Base-by-base conservation (phyloP, 2,797 vertebrate genomes). In the Acridotheres tristis region DNA sequence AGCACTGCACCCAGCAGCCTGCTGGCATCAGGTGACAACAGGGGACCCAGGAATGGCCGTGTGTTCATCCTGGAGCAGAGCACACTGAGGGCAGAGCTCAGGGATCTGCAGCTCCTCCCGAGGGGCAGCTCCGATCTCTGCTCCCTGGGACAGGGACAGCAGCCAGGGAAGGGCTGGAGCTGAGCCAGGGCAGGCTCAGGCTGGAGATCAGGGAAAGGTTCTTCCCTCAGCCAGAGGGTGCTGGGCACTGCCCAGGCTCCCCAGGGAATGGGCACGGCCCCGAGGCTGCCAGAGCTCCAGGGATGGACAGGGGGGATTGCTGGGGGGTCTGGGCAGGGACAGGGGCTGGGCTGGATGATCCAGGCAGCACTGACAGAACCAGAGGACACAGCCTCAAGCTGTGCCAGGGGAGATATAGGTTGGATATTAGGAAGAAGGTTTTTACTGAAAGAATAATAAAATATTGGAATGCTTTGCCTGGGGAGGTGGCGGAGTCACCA, bases 341-440 rank as follows among this genome's bases (percentile, higher is more conserved):
- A 1, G 23, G 74, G 2, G 38, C 2, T 25, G 67, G 1, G 0
- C 11, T 30, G 3, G 7, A 0, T 26, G 6, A 16, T 40, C 19
- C n/a, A 6, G 50, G 50, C 26, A 50, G 50, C 50, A 27, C 50
- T 27, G 50, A 50, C 15, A 50, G 50, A 27, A 50, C 16, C 50
- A 51, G 50, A 27, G 26, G 48, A 51, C 50, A 51, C 48, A 27
- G 50, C 4, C 26, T 16, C 26, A 27, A 51, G 16, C 50, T 51
- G 50, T 51, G 50, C 50, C 50, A 51, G 27, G 50, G 25, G 25
- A 50, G 26, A 50, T 50, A 50, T 10, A 50, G 14, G 26, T 10
- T 51, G 50, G 50, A 51, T 51, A 27, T 51, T 27, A 51, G 10
- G 26, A 27, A 27, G 9, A 51, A 27, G 16, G 16, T 51, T 16